These are phyloP conservation scores for Trilocha varians DNA, from an alignment of 2,888 invertebrate genomes.

Conservation along the genomic window DNA sequence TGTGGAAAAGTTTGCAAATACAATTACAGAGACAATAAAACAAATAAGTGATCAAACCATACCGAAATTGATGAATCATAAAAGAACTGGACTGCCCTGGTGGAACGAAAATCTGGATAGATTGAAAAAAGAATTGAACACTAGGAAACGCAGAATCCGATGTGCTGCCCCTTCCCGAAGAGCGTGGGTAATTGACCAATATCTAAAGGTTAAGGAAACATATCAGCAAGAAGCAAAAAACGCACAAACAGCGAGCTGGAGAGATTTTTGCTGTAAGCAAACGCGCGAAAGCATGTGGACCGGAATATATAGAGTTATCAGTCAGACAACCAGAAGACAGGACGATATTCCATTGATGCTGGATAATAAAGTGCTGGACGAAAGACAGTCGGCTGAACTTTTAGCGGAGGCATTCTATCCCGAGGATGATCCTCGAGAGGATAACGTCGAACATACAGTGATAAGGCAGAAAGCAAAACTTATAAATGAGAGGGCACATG, in stretches of 20 bases:
- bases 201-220: conserved; percentile 3
- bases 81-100: conserved; percentile 4
- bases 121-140: background rate
- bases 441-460: background rate
- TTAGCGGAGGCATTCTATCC: conserved; percentile 7
- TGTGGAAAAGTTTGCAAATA: too few species aligned
- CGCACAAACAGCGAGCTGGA: conserved; percentile 7
- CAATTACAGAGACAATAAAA: too few species aligned
- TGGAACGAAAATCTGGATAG: conserved; percentile 2
- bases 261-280: conserved; percentile 10
- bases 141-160: background rate
- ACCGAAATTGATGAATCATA: too few species aligned
- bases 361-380: conserved; percentile 3
- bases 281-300: conserved; percentile 10
- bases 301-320: conserved; percentile 4
- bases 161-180: conserved; percentile 2
- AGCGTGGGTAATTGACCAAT: conserved; percentile 3
- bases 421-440: background rate
- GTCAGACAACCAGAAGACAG: conserved; percentile 1
- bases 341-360: background rate
- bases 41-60: too few species aligned
- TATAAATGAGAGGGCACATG: background rate
- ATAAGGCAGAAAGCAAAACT: background rate
- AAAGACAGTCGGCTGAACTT: background rate
- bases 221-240: background rate